Base-by-base conservation (phyloP, 2,113 vertebrate genomes). In the Calcarius ornatus region DNA sequence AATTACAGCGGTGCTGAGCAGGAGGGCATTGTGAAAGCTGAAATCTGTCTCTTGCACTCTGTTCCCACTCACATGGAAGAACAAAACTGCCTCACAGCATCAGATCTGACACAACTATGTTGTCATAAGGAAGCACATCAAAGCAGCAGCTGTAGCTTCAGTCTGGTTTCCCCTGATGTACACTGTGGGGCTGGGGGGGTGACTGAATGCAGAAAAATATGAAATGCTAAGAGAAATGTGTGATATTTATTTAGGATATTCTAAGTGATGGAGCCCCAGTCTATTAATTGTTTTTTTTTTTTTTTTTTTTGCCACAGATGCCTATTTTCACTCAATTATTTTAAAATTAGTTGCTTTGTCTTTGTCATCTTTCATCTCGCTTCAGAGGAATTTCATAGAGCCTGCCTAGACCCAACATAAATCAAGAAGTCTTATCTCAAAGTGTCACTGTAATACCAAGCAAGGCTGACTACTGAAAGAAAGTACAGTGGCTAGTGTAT, bases 101-200 rank as follows among this genome's bases (percentile, higher is more conserved):
- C 59, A 61, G 20, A 54, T 33, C 42, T 88, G 91, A 73, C 28
- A 38, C 20, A 76, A 64, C 11, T 48, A 3, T 21, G 21, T n/a
- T 69, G 17, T 40, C 48, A 27, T 25, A 54, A 80, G n/a, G 25
- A 25, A 90, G 37, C 20, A 31, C 24, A 73, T 24, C 71, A 80
- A 59, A 78, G 47, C 33, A 83, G 28, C 37, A 87, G 40, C 27
- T 76, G 16, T 56, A 71, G 17, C n/a, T 78, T 81, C 57, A 71
- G 65, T 8, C n/a, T 89, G 21, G 11, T 82, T 68, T 85, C 35
- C 15, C 10, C 7, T 43, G 61, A 45, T 27, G 31, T 43, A 61
- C 48, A n/a, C 3, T 53, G 30, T 7, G 9, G 4, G 4, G 3
- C 10, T 11, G 2, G 24, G 3, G 12, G 11, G 9, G 3, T 21